These are phyloP conservation scores for Hedychridium roseum DNA, from an alignment of 2,888 invertebrate genomes.

Conservation along the genomic window DNA sequence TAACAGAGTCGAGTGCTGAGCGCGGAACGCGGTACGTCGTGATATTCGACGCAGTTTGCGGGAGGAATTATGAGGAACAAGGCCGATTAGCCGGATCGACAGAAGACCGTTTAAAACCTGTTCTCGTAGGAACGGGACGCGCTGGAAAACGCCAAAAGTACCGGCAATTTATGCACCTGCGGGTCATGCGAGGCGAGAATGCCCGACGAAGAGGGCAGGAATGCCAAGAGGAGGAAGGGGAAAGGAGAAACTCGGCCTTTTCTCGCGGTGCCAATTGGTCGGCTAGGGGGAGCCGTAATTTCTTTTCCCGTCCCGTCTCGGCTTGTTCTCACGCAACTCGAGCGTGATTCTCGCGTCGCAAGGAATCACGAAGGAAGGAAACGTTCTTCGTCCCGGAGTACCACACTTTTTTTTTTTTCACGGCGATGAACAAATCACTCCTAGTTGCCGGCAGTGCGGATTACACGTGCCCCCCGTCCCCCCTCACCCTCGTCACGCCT, in stretches of 20 bases:
- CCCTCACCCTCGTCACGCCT: no score
- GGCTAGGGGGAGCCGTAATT: slow-evolving; percentile 35
- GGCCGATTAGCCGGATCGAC: no score
- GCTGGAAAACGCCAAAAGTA: no score
- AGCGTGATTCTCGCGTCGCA: slow-evolving; percentile 38
- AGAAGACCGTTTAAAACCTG: no score
- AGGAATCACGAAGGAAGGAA: slow-evolving; percentile 37
- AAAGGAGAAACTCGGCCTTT: slow-evolving; percentile 24
- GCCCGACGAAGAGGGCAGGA: slow-evolving; percentile 6
- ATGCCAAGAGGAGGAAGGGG: slow-evolving; percentile 4
- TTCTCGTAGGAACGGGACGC: no score
- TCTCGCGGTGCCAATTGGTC: slow-evolving; percentile 32
- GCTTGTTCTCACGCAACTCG: slow-evolving; percentile 43
- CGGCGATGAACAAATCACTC: slow-evolving; percentile 19
- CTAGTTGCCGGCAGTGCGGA: slow-evolving; percentile 2
- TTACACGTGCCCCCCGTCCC: background rate
- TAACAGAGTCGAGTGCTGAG: no score
- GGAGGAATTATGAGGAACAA: no score
- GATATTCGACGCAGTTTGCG: no score
- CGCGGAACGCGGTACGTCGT: no score
- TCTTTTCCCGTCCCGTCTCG: slow-evolving; percentile 28
- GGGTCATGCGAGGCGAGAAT: slow-evolving; percentile 6
- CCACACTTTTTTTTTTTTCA: slow-evolving; percentile 27
- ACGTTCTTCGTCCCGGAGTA: slow-evolving; percentile 23
- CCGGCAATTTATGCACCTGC: slow-evolving; percentile 17